Base-by-base conservation (phyloP, 2,888 invertebrate genomes). In the Brachypterus glaber region DNA sequence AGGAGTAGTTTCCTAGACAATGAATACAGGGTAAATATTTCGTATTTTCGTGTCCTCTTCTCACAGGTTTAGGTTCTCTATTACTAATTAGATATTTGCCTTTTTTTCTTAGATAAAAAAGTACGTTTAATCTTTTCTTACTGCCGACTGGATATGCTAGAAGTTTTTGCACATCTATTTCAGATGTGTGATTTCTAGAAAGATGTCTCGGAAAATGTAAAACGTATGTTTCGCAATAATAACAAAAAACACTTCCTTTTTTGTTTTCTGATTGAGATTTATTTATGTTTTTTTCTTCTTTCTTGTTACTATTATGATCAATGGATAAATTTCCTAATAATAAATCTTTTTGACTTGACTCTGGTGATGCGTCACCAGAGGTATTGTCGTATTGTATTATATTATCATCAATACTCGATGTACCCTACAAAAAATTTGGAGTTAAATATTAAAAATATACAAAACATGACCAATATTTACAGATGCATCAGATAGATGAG, bases 1-100 rank as follows among this genome's bases (percentile, higher is more conserved):
- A 33, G 3, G 33, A 17, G 17, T 33, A 33, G 17, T 25, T 17
- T 33, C 33, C 33, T 18, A 33, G 18, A 21, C 33, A 33, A 13
- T 33, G 18, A 11, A 18, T 21, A n/a, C 33, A 33, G 8, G 33
- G 33, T 33, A 33, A 33, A 18, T 33, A 33, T 17, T 18, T 4
- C 5, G 24, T 33, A 25, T 33, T 17, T 25, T 33, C 33, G 13
- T 25, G 3, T 18, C 33, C 33, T 18, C 3, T 33, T 18, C 33
- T 33, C 12, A 33, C 33, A 4, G 33, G 33, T 33, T 33, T 33
- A 5, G 4, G 3, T n/a, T 21, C 9, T 7, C 9, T 9, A 21
- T 21, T 21, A 9, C 21, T 21, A 7, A 7, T 21, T 7, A 21
- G 21, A 9, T 21, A 21, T 7, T 21, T 21, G 7, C 21, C 21